phyloP scores from a whole-genome alignment of 2,888 invertebrate species.

The Argyresthia goedartella region DNA sequence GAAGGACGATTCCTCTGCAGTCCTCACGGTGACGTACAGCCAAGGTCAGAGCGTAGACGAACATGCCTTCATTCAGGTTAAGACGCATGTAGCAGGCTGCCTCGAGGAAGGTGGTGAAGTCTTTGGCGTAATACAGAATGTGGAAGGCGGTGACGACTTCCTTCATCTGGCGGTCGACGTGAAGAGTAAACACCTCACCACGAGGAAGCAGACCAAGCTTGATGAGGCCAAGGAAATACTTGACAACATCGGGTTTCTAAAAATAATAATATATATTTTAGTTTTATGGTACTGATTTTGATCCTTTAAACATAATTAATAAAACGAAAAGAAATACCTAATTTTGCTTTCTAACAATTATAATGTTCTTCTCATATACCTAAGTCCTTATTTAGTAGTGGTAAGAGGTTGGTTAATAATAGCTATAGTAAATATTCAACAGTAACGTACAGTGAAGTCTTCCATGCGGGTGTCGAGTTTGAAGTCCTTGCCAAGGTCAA shows the following conservation, averaged over 20 bases:
- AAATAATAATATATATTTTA: not conserved
- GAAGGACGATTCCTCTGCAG: constrained; percentile 60
- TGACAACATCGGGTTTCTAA: constrained; percentile 70
- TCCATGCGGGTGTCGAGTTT: constrained; percentile 50
- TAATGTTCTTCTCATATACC: not conserved
- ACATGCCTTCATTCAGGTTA: constrained; percentile 69
- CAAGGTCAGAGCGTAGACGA: constrained; percentile 65
- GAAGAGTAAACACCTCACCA: constrained; percentile 62
- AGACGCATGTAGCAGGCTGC: constrained; percentile 66
- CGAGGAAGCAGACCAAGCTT: constrained; percentile 69
- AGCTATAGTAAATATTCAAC: not conserved
- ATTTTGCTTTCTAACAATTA: not conserved
- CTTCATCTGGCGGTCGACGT: constrained; percentile 57
- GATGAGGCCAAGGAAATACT: constrained; percentile 63
- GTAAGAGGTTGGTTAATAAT: no score
- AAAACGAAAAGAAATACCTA: no score
- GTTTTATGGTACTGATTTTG: no score
- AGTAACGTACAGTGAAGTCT: constrained; percentile 18
- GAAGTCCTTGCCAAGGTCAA: constrained; percentile 46
- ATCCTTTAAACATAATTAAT: no score
- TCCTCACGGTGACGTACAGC: constrained; percentile 65
- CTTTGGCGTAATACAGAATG: constrained; percentile 63
- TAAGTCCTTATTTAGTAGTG: not conserved
- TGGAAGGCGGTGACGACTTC: constrained; percentile 67
- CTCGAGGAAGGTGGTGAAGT: constrained; percentile 59